Conservation (phyloP, 2,888 invertebrate species). For the Synanthedon vespiformis region DNA sequence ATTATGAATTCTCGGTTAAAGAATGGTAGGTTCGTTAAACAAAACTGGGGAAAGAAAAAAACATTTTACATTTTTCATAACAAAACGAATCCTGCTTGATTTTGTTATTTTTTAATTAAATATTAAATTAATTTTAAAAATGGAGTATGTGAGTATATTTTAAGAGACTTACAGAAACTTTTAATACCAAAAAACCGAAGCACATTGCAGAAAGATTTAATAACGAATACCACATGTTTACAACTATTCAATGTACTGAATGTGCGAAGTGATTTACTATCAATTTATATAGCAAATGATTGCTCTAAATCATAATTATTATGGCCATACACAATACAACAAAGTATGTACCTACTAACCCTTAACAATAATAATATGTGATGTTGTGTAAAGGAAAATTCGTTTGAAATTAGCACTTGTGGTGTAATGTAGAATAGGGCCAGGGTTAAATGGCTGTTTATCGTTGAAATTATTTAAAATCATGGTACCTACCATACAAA, state of each 20-base stretch:
- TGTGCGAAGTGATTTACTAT: neutral
- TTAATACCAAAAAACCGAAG: neutral
- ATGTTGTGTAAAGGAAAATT: neutral
- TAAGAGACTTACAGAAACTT: neutral
- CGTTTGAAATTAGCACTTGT: neutral
- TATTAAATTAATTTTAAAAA: neutral
- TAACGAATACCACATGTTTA: neutral
- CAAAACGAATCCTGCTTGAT: too few species aligned
- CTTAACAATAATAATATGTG: neutral
- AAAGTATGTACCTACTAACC: neutral
- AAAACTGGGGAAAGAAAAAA: too few species aligned
- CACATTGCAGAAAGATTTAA: neutral
- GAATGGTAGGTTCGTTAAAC: too few species aligned
- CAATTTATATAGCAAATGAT: slow-evolving; percentile 13
- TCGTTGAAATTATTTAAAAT: too few species aligned
- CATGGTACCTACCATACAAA: too few species aligned
- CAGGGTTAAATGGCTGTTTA: neutral
- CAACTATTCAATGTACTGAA: neutral
- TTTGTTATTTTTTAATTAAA: too few species aligned
- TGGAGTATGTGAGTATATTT: neutral
- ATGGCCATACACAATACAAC: neutral
- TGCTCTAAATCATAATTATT: neutral
- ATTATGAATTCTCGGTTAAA: too few species aligned
- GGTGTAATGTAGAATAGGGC: neutral
- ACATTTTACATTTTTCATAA: too few species aligned